Evolutionary conservation across 2,797 vertebrate species (phyloP), one percentile per base, ranked within the genome.

Genomic region (Aldrovandia affinis): DNA sequence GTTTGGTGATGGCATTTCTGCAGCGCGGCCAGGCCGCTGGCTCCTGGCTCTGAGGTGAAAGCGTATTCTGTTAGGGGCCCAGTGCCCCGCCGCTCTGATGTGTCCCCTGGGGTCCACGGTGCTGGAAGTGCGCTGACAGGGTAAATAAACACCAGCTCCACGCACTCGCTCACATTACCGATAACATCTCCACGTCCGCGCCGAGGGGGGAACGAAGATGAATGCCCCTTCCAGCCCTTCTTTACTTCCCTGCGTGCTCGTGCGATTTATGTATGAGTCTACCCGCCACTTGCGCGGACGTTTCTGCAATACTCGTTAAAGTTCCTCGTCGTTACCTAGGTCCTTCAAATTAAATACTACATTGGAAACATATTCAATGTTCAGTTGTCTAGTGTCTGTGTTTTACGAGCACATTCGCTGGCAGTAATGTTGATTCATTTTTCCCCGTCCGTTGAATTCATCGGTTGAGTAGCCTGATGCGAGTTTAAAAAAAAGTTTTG

Each of bases 121-220:
- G 91, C 92, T 94, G 94, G 93, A 94, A 95, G 93, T 94, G 88
- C 85, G 83, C 92, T 92, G 89, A 86, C 89, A 94, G 89, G 89
- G 88, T 88, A 95, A 94, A 95, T 94, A 95, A 95, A 95, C 94
- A 88, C 30, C 90, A 55, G 87, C 86, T 89, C 85, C 87, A 89
- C 87, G 88, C 83, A 85, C 85, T 91, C 85, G 85, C 82, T 55
- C 88, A 91, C 85, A 2, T 85, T 88, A 90, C 86, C 75, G 90
- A 85, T 86, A 89, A 92, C 93, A 93, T 92, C 92, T 93, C 81
- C 88, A 90, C 89, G 91, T 88, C 78, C 54, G 65, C 83, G 36
- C 28, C 20, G 78, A 28, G 82, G 33, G 18, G 42, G 18, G 42
- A 22, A 47, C 42, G n/a, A 22, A 44, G 57, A 28, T 55, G 54